Evolutionary conservation across 1,140 invertebrate species (phyloP), one percentile per base, ranked within the genome.

Genomic region (Drosophila ambigua): DNA sequence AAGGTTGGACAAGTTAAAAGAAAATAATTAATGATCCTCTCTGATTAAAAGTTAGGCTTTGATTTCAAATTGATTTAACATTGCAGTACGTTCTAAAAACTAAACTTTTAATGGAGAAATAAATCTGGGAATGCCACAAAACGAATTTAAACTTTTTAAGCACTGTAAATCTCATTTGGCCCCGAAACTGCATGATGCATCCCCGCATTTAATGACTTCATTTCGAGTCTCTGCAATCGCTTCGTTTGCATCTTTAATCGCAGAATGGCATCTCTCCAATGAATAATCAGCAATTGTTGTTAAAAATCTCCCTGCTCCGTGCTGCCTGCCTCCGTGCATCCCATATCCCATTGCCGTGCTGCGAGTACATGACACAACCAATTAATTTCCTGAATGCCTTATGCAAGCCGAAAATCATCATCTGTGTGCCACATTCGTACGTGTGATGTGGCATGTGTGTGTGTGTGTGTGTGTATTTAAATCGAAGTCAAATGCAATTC

Each of bases 351-450:
- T 16, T 16, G 16, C 7, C 28, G 28, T 31, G 28, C 28, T 8
- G 31, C 2, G 35, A 13, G 35, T 62, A 76, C 81, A 74, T 87
- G 81, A 76, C 81, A 81, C 81, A 63, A 81, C 73, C 81, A 84
- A 84, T 84, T 84, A 84, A 84, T 80, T 87, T 76, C 75, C 73
- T 65, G 55, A 55, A 55, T 81, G 80, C 50, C 60, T 76, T 55
- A 75, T 66, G 72, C 72, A 69, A 69, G 63, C 43, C 26, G 20
- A 35, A 28, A 39, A 39, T 39, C 35, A 39, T 39, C 35, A 39
- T 39, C 35, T 39, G 35, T 39, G 35, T 39, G 35, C 35, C 35
- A 39, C 35, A 39, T 13, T 39, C 35, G 35, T 39, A 39, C 35
- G 31, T 3, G 0, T 39, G 11, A 11, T 35, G 31, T 35, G 9